A percentile compares a stretch with the other conserved stretches of the same genome.
Conservation (phyloP, 2,113 vertebrate species). For the Onychostoma macrolepis region DNA sequence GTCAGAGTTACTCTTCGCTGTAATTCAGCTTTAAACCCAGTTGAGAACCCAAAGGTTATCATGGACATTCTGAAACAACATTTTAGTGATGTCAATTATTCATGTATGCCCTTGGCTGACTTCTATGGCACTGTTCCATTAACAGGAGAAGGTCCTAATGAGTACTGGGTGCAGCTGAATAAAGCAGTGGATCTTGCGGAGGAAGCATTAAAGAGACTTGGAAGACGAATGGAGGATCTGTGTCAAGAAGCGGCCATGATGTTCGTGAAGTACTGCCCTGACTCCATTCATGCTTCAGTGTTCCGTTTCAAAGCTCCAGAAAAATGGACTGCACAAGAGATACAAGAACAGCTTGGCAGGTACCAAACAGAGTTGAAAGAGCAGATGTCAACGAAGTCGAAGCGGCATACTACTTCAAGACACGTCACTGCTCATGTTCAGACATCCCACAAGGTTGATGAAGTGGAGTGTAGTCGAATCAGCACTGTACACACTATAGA, state of each 20-base stretch:
- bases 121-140: slow-evolving; percentile 3
- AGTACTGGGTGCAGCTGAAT: background rate
- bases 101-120: slow-evolving; percentile 17
- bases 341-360: background rate
- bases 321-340: background rate
- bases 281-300: too few relatives aligned
- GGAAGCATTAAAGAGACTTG: too few relatives aligned
- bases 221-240: too few relatives aligned
- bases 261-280: too few relatives aligned
- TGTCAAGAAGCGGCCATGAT: too few relatives aligned
- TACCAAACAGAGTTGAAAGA: background rate
- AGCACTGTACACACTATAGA: background rate
- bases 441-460: background rate
- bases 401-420: background rate
- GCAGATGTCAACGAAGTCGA: background rate
- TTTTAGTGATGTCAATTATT: background rate
- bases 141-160: background rate
- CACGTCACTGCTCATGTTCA: background rate
- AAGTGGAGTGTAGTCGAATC: background rate
- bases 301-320: too few relatives aligned
- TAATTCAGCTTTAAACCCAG: too few relatives aligned
- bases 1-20: too few relatives aligned
- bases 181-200: too few relatives aligned
- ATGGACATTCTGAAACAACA: background rate
- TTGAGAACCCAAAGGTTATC: too few relatives aligned